Conservation (phyloP, 2,797 vertebrate species). For the Smutsia gigantea region DNA sequence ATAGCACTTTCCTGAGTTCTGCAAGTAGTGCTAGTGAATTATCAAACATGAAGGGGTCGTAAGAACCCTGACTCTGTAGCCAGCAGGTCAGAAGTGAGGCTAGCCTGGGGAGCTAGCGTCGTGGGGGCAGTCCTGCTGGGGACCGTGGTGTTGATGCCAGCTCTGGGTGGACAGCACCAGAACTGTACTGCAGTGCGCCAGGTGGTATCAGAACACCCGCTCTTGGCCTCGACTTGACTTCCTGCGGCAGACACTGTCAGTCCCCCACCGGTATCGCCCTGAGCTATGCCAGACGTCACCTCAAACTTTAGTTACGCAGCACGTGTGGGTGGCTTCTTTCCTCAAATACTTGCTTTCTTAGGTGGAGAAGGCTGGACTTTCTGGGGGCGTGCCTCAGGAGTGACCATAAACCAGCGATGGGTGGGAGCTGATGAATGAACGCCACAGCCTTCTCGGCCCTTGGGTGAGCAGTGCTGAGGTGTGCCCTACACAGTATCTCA, state of each 20-base stretch:
- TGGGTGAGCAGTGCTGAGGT: not conserved
- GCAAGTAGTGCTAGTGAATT: not conserved
- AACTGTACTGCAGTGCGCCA: accelerated
- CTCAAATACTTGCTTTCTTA: not conserved
- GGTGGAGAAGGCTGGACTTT: not conserved
- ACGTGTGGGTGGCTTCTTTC: not conserved
- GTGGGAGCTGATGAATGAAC: accelerated
- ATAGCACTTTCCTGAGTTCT: not conserved
- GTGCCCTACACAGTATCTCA: not conserved
- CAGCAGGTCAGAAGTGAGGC: not conserved
- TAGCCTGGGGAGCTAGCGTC: not conserved
- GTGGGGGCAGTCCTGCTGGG: not conserved
- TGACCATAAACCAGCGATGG: not conserved
- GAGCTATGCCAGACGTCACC: not conserved
- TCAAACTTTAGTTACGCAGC: not conserved
- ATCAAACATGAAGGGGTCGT: not conserved
- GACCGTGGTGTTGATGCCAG: accelerated
- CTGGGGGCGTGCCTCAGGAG: not conserved
- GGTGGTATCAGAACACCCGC: too few relatives aligned
- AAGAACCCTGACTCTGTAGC: not conserved
- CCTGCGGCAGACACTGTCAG: not conserved
- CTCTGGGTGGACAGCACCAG: too few relatives aligned
- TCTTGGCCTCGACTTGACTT: not conserved
- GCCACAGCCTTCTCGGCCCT: not conserved
- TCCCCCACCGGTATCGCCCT: accelerated